Evolutionary conservation across 2,888 invertebrate genomes (phyloP).

Genomic region (Galerucella pusilla): DNA sequence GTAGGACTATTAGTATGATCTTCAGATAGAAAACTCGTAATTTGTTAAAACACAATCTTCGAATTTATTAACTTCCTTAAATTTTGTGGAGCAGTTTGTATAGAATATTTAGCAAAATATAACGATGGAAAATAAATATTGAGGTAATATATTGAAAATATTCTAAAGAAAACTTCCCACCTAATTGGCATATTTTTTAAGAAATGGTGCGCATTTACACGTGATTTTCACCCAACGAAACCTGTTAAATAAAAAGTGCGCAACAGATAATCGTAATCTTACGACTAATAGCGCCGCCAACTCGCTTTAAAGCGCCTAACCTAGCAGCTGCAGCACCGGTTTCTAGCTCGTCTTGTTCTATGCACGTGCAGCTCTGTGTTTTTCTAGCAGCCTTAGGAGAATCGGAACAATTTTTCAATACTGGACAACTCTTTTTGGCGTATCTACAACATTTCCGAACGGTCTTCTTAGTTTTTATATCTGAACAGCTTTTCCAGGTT

Average conservation of each 20-base stretch:
- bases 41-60: no score
- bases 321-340: constrained; percentile 53
- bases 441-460: constrained; percentile 63
- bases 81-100: no score
- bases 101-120: no score
- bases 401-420: constrained; percentile 55
- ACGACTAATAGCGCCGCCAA: constrained; percentile 58
- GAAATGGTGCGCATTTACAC: no score
- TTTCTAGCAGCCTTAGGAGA: constrained; percentile 54
- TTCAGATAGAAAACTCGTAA: no score
- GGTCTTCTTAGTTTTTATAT: constrained; percentile 57
- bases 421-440: constrained; percentile 63
- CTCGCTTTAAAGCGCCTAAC: constrained; percentile 57
- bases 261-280: constrained; percentile 57
- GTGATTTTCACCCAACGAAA: background rate
- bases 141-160: no score
- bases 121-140: no score
- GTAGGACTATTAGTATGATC: no score
- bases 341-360: constrained; percentile 50
- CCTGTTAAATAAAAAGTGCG: constrained; percentile 47
- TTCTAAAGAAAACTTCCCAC: no score
- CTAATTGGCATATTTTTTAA: no score
- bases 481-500: constrained; percentile 64
- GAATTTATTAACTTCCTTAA: no score
- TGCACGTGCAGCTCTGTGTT: constrained; percentile 60